Evolutionary conservation across 2,888 invertebrate genomes (phyloP).

Genomic region (Dryadula phaetusa): DNA sequence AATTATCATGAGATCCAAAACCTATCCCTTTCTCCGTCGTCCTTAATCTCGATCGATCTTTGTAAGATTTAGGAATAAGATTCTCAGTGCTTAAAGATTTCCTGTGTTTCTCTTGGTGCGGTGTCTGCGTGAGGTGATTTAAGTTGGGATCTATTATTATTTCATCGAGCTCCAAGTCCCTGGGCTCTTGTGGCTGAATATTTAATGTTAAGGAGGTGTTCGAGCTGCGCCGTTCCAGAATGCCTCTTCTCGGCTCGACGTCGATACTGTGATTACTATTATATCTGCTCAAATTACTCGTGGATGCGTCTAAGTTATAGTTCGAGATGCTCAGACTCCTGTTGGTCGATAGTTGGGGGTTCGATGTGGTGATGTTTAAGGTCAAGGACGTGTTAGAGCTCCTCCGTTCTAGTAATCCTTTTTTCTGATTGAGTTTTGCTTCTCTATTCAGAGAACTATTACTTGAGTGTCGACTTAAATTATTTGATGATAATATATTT

Average conservation of each 20-base stretch:
- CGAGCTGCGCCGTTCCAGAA: conserved; percentile 90
- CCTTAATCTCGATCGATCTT: conserved; percentile 65
- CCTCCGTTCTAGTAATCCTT: conserved; percentile 91
- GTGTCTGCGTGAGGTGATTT: conserved; percentile 57
- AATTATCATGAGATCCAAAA: conserved; percentile 80
- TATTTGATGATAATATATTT: conserved; percentile 85
- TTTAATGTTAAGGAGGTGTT: conserved; percentile 92
- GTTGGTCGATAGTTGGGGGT: conserved; percentile 75
- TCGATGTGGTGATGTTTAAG: conserved; percentile 85
- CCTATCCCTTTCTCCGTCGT: conserved; percentile 65
- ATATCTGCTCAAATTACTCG: conserved; percentile 77
- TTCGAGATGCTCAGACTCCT: conserved; percentile 79
- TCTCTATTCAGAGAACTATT: conserved; percentile 83
- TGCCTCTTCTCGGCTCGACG: conserved; percentile 83
- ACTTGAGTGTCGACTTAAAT: conserved; percentile 82
- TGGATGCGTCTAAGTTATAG: conserved; percentile 80
- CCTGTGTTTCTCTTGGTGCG: conserved; percentile 73
- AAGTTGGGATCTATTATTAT: conserved; percentile 65
- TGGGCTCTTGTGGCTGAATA: conserved; percentile 73
- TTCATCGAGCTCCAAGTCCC: conserved; percentile 78
- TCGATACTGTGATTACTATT: conserved; percentile 81
- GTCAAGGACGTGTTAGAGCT: conserved; percentile 96
- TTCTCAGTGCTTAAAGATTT: conserved; percentile 87
- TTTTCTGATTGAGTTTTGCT: conserved; percentile 76
- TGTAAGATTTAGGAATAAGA: conserved; percentile 80